Evolutionary conservation across 2,113 vertebrate species (phyloP), one percentile per base, ranked within the genome.

Genomic region (Xiphophorus couchianus): DNA sequence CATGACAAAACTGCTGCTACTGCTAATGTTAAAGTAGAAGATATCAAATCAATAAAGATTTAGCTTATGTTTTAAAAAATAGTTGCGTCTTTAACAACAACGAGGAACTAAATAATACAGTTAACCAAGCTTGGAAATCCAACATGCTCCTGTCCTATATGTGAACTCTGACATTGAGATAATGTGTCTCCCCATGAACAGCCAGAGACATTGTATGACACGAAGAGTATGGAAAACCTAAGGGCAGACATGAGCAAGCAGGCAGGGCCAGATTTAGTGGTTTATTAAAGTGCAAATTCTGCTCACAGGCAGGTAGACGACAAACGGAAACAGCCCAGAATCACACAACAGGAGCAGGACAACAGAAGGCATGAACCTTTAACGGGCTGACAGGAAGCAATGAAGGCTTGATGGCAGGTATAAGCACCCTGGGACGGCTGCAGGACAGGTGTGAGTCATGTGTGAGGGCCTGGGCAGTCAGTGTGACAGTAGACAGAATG

Each of bases 261-360:
- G 11, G 3, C 25, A 28, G 62, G 42, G 39, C 39, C 31, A 31
- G 8, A 1, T 71, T 48, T 62, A 62, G 69, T 67, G n/a, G 37
- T 35, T 78, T 73, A n/a, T 51, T 73, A 51, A 73, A 67, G 39
- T 37, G 58, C 64, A 78, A 73, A 78, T 30, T 73, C 66, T 33
- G 64, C 58, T 68, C 6, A 67, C 58, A 73, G 39, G 64, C 60
- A 60, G 37, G 22, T 28, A 10, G 15, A 35, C 31, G 37, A 1
- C 67, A 66, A 68, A 63, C 44, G 62, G 29, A 19, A 35, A 68
- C 64, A 67, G 72, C 35, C 19, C 35, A 29, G 68, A 71, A 58
- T 9, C 25, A 31, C 37, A 48, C 35, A 66, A 39, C 37, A 63
- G 62, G 31, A 62, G 9, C 44, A 48, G 44, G 37, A 48, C 35